Conservation (phyloP, 2,797 vertebrate genomes). For the Bradypodion pumilum region DNA sequence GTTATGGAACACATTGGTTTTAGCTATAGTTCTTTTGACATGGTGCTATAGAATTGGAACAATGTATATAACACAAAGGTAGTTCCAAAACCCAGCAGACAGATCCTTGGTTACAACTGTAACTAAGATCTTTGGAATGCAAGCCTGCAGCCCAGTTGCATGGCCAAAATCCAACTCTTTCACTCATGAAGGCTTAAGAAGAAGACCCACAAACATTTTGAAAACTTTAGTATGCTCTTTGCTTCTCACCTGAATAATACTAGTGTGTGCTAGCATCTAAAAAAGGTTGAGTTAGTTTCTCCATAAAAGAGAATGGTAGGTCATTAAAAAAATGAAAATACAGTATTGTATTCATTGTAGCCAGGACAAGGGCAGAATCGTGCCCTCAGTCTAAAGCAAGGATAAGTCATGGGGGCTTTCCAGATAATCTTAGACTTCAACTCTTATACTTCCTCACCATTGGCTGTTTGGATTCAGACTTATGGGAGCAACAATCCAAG, state of each 20-base stretch:
- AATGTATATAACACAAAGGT: not conserved
- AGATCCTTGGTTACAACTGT: not conserved
- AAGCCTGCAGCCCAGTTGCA: not conserved
- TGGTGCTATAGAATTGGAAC: constrained; percentile 3
- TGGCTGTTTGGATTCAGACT: too few species aligned
- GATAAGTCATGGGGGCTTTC: too few species aligned
- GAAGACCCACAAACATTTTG: too few species aligned
- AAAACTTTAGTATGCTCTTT: not conserved
- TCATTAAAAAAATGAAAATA: not conserved
- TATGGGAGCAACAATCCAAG: too few species aligned
- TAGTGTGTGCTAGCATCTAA: not conserved
- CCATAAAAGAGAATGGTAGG: not conserved
- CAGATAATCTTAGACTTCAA: too few species aligned
- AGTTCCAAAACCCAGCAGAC: not conserved
- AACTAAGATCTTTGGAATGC: not conserved
- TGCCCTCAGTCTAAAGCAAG: too few species aligned
- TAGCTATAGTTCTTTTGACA: constrained; percentile 17
- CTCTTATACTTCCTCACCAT: too few species aligned
- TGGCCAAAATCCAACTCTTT: constrained; percentile 1
- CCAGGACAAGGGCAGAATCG: not conserved
- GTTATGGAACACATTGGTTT: constrained; percentile 26
- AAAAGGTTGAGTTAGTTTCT: not conserved
- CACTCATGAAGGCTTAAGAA: constrained; percentile 10
- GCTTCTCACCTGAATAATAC: not conserved
- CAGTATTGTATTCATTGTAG: not conserved